A percentile compares a stretch with the other conserved stretches of the same genome.
phyloP scores from a whole-genome alignment of 2,888 invertebrate genomes.

The Acanthosoma haemorrhoidale region DNA sequence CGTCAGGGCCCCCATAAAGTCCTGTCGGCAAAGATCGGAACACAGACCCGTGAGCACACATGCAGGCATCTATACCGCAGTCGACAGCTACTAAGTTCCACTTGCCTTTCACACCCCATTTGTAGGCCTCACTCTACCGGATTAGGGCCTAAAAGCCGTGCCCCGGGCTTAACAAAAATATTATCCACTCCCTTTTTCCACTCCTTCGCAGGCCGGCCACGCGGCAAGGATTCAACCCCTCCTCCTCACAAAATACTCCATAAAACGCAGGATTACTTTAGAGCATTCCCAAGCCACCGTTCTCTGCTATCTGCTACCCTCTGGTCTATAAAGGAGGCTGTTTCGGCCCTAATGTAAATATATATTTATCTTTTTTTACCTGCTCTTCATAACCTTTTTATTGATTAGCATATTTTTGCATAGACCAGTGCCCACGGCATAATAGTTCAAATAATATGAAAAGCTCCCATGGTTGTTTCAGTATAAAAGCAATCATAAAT shows the following conservation, averaged over 20 bases:
- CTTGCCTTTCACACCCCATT: neutral
- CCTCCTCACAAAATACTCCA: conserved; percentile 3
- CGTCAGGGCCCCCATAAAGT: no score
- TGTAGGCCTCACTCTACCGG: no score
- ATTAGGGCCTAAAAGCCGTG: neutral
- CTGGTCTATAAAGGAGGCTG: no score
- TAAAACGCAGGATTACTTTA: conserved; percentile 7
- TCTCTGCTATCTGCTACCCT: no score
- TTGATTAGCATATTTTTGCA: neutral
- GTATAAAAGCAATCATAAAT: no score
- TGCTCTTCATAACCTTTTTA: neutral
- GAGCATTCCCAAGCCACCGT: neutral
- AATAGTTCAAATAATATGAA: no score
- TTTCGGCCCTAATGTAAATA: neutral
- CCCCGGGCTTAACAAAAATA: neutral
- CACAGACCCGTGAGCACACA: neutral
- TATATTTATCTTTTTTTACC: neutral
- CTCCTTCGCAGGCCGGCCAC: neutral
- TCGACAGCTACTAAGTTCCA: no score
- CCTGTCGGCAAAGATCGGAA: neutral
- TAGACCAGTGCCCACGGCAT: no score
- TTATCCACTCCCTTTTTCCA: neutral
- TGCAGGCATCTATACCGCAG: neutral
- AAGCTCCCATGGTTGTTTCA: no score
- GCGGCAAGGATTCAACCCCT: neutral